Conservation (phyloP, 2,888 invertebrate genomes). For the Lasioglossum villosulum region DNA sequence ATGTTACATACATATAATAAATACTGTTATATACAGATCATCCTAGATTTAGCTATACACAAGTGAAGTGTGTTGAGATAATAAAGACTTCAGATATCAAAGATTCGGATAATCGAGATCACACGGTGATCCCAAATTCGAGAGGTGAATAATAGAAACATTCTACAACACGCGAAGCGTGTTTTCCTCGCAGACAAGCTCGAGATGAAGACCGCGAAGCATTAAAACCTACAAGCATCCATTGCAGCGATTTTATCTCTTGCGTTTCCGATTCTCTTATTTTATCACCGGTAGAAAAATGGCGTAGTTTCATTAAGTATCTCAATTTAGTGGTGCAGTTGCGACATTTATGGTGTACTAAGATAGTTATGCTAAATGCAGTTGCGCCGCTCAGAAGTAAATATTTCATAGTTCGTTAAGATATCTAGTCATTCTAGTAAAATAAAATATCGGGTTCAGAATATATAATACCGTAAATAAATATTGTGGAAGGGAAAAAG, state of each 20-base stretch:
- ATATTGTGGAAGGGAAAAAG: background rate
- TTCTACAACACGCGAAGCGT: background rate
- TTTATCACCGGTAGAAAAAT: background rate
- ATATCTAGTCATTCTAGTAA: background rate
- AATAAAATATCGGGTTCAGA: background rate
- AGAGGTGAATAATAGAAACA: background rate
- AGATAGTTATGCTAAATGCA: background rate
- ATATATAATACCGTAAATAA: background rate
- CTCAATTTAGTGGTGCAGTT: background rate
- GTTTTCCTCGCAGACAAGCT: background rate
- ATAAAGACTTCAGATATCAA: too few relatives aligned
- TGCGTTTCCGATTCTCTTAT: background rate
- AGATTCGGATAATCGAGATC: background rate
- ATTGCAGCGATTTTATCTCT: background rate
- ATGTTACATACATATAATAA: too few relatives aligned
- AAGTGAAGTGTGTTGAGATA: too few relatives aligned
- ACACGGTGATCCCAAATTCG: background rate
- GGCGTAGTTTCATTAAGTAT: background rate
- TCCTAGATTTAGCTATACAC: too few relatives aligned
- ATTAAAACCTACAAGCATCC: background rate
- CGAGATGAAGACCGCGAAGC: background rate
- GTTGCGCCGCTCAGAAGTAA: background rate
- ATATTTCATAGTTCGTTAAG: background rate
- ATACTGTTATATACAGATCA: background rate
- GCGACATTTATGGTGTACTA: background rate